These are phyloP conservation scores for Lottia scabra DNA, from an alignment of 2,888 invertebrate species.

Conservation along the genomic window DNA sequence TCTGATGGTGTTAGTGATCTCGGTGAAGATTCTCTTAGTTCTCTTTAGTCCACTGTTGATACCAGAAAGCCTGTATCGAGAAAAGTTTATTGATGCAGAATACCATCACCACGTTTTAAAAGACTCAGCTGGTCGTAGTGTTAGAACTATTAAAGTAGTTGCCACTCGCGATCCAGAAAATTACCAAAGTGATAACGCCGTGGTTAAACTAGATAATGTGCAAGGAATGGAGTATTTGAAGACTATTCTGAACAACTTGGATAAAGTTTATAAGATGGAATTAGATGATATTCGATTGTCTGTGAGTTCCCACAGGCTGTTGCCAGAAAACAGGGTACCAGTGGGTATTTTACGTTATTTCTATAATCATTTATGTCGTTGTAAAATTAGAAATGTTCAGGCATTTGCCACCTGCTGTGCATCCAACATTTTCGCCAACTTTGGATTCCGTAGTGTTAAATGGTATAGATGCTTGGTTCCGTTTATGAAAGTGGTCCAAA, in stretches of 20 bases:
- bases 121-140: too few relatives aligned
- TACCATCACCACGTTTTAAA: not conserved
- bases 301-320: constrained; percentile 40
- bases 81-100: constrained; percentile 15
- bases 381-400: constrained; percentile 49
- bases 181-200: constrained; percentile 21
- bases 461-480: constrained; percentile 44
- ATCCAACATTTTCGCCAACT: constrained; percentile 22
- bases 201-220: constrained; percentile 25
- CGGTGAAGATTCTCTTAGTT: constrained; percentile 51
- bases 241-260: constrained; percentile 27
- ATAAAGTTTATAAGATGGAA: constrained; percentile 29
- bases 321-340: constrained; percentile 44
- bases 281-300: constrained; percentile 38
- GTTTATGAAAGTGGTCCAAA: constrained; percentile 39
- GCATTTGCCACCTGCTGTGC: constrained; percentile 44
- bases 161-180: constrained; percentile 22
- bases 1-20: constrained; percentile 40
- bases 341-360: constrained; percentile 46
- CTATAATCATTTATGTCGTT: constrained; percentile 50
- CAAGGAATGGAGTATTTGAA: constrained; percentile 33
- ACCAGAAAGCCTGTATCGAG: constrained; percentile 45
- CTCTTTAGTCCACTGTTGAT: constrained; percentile 53
- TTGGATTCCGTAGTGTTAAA: constrained; percentile 24
- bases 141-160: not conserved